Evolutionary conservation across 2,888 invertebrate genomes (phyloP).

Genomic region (Periphyllus acericola): DNA sequence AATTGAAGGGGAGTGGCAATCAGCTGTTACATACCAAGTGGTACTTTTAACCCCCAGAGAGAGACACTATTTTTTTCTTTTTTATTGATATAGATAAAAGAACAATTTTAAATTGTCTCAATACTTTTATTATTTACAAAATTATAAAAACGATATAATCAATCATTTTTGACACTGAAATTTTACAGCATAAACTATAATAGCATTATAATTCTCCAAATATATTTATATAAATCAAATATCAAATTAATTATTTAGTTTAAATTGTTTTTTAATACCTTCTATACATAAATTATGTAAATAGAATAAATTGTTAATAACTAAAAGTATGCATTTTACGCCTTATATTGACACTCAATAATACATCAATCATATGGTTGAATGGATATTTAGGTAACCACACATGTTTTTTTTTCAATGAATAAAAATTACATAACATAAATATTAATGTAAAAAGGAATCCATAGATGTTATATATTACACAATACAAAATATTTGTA

Average conservation of each 20-base stretch:
- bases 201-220: neutral
- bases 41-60: slow-evolving; percentile 41
- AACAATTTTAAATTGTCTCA: neutral
- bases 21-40: slow-evolving; percentile 41
- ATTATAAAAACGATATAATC: neutral
- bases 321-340: neutral
- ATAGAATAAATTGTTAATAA: neutral
- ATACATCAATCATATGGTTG: neutral
- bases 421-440: neutral
- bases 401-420: neutral
- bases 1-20: slow-evolving; percentile 55
- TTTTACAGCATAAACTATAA: neutral
- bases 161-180: too few species aligned
- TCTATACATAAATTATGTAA: neutral
- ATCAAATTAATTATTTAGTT: neutral
- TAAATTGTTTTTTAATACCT: neutral
- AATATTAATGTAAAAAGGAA: neutral
- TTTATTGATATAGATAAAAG: neutral
- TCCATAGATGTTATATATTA: neutral
- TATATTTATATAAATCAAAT: neutral
- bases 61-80: slow-evolving; percentile 40
- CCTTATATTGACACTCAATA: neutral
- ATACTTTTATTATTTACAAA: neutral
- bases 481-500: slow-evolving; percentile 2
- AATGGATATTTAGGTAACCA: neutral